Percentiles rank a stretch among this genome's conserved stretches.
phyloP scores from a whole-genome alignment of 2,888 invertebrate genomes.

The Branchipolynoe longqiensis region DNA sequence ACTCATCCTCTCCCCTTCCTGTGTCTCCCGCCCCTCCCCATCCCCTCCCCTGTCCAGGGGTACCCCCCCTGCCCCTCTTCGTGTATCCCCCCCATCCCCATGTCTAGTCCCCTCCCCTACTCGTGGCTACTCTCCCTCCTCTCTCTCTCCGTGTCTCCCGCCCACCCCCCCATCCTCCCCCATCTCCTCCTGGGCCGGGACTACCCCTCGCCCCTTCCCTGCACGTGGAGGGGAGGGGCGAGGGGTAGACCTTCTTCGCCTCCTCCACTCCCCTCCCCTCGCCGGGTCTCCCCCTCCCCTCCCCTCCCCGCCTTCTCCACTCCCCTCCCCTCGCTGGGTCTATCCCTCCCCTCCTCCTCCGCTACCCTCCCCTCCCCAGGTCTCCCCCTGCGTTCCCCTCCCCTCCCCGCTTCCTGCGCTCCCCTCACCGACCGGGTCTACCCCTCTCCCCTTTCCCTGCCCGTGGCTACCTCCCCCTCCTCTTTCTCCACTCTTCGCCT shows the following conservation, averaged over 20 bases:
- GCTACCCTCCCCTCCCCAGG: neutral
- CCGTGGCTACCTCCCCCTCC: neutral
- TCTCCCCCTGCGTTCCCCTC: neutral
- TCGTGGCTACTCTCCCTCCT: neutral
- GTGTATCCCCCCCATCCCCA: neutral
- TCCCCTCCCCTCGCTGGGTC: neutral
- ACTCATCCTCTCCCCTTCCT: neutral
- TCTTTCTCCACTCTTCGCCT: neutral
- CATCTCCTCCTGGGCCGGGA: neutral
- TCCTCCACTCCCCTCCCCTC: neutral
- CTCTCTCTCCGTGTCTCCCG: neutral
- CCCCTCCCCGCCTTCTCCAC: neutral
- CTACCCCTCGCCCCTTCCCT: neutral
- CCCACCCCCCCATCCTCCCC: neutral
- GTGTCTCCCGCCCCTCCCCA: neutral
- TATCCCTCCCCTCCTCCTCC: neutral
- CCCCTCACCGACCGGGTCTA: neutral
- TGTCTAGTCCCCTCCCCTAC: neutral
- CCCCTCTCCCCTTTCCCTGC: neutral
- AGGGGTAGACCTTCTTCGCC: too few species aligned
- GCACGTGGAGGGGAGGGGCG: too few species aligned
- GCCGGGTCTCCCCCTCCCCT: neutral
- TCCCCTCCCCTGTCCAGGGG: neutral
- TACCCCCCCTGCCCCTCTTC: neutral
- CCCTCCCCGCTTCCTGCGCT: neutral